Conservation (phyloP, 2,888 invertebrate species). For the Drosophila melanosoma region DNA sequence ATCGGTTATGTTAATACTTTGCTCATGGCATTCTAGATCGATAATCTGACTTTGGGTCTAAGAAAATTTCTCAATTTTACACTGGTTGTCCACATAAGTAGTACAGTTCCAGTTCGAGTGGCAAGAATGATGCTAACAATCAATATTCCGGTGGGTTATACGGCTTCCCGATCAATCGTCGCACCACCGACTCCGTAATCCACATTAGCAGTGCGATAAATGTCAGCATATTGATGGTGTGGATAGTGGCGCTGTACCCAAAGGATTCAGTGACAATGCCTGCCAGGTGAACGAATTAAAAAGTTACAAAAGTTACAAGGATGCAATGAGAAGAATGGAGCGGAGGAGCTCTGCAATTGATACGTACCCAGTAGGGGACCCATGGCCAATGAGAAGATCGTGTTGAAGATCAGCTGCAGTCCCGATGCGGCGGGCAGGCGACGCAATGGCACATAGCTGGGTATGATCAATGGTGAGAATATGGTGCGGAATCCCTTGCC, state of each 20-base stretch:
- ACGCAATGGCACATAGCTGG: constrained; percentile 89
- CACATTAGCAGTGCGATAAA: constrained; percentile 73
- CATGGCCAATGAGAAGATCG: constrained; percentile 87
- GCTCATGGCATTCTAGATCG: constrained; percentile 7
- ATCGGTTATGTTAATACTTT: constrained; percentile 42
- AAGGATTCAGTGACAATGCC: constrained; percentile 78
- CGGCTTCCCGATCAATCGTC: constrained; percentile 63
- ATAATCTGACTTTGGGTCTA: background rate
- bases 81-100: background rate
- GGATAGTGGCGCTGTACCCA: constrained; percentile 78
- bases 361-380: constrained; percentile 89
- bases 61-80: constrained; percentile 2
- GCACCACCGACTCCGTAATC: constrained; percentile 71
- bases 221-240: constrained; percentile 77
- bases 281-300: constrained; percentile 20
- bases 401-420: constrained; percentile 88
- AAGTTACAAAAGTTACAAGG: too few relatives aligned
- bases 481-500: constrained; percentile 90
- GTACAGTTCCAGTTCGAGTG: constrained; percentile 1
- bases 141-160: constrained; percentile 45
- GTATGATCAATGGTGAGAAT: constrained; percentile 90
- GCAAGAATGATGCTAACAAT: constrained; percentile 5
- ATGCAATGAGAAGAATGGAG: background rate
- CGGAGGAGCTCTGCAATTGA: background rate
- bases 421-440: constrained; percentile 90